These are phyloP conservation scores for Glaucidium brasilianum DNA, from an alignment of 2,113 vertebrate species.

Conservation along the genomic window DNA sequence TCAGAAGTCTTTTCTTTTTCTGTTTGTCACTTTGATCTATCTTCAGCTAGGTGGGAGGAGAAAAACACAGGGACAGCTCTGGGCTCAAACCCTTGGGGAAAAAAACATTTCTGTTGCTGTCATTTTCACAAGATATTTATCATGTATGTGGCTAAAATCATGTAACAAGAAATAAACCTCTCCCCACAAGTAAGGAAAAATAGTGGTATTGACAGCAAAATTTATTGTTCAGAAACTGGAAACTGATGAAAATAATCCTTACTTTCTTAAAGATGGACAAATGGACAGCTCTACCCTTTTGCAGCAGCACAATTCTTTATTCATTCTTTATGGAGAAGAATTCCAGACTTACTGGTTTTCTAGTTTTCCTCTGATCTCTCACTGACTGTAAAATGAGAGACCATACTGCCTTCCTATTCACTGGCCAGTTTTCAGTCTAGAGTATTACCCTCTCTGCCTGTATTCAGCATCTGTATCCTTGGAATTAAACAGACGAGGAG, in stretches of 20 bases:
- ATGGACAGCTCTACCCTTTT: not conserved
- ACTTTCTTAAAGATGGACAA: not conserved
- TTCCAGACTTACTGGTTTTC: not conserved
- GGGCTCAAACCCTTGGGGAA: not conserved
- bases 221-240: not conserved
- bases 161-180: not conserved
- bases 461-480: not conserved
- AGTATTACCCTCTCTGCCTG: not conserved
- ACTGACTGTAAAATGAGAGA: not conserved
- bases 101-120: not conserved
- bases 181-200: not conserved
- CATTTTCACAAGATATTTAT: not conserved
- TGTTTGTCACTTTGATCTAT: not conserved
- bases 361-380: not conserved
- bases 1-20: not conserved
- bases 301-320: not conserved
- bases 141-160: not conserved
- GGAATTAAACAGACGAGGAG: not conserved
- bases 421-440: not conserved
- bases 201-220: not conserved
- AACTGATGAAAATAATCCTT: not conserved
- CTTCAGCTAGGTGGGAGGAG: not conserved
- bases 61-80: not conserved
- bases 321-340: not conserved
- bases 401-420: not conserved